Conservation (phyloP, 1,140 invertebrate species). For the Ostrea denselamellosa region DNA sequence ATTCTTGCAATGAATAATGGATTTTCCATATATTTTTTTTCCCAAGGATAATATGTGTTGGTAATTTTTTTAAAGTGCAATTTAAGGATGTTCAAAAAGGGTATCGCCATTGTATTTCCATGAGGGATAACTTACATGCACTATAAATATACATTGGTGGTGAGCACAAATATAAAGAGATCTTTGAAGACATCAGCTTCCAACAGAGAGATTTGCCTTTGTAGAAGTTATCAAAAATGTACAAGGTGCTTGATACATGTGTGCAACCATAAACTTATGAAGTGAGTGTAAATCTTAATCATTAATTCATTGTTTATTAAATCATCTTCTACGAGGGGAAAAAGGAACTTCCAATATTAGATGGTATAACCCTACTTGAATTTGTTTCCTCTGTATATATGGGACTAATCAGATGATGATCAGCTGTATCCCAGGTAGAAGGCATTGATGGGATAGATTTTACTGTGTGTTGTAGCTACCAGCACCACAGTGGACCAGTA, state of each 20-base stretch:
- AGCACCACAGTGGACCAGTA: background rate
- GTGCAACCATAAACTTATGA: background rate
- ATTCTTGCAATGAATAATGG: background rate
- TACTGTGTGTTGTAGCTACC: background rate
- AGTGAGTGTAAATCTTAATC: background rate
- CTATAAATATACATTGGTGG: too few species aligned
- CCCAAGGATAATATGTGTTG: background rate
- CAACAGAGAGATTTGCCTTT: background rate
- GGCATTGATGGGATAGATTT: conserved; percentile 24
- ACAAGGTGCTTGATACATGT: background rate
- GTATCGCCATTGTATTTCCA: background rate
- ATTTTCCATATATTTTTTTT: background rate
- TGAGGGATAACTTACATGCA: background rate
- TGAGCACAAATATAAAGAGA: background rate
- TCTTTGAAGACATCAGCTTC: background rate
- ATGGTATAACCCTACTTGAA: background rate
- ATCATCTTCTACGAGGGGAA: background rate
- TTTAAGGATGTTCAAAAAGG: background rate
- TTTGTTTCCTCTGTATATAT: background rate
- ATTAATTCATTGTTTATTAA: background rate
- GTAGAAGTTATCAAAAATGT: background rate
- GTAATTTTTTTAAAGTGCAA: background rate
- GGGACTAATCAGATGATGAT: background rate
- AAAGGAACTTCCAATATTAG: background rate
- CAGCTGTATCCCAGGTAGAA: background rate